Conservation (phyloP, 2,797 vertebrate genomes). For the Craterocephalus amniculus region DNA sequence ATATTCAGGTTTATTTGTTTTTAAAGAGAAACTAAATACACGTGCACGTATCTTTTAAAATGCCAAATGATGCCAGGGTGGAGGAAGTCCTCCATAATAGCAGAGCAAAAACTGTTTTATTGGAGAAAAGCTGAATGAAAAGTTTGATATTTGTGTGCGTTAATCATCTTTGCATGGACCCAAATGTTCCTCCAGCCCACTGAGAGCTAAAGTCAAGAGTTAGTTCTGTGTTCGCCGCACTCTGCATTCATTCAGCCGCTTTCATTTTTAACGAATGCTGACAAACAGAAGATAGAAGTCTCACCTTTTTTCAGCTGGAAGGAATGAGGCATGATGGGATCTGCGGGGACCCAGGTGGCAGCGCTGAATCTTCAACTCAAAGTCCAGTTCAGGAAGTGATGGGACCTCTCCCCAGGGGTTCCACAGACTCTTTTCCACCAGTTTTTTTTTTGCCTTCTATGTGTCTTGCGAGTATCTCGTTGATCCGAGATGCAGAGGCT, state of each 20-base stretch:
- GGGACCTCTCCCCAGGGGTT: conserved; percentile 42
- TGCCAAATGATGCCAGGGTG: background rate
- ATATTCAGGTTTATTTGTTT: background rate
- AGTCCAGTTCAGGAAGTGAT: conserved; percentile 50
- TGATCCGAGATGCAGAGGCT: conserved; percentile 50
- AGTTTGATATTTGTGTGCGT: background rate
- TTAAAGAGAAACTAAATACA: background rate
- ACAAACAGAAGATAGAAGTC: conserved; percentile 41
- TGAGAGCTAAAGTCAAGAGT: background rate
- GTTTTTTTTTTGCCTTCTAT: conserved; percentile 28
- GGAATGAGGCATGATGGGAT: conserved; percentile 83
- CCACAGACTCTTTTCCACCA: conserved; percentile 38
- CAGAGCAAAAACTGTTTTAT: background rate
- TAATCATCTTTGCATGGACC: background rate
- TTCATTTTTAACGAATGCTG: conserved; percentile 5
- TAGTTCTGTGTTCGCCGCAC: background rate
- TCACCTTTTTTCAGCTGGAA: conserved; percentile 84
- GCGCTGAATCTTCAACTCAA: conserved; percentile 50
- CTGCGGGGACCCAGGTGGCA: conserved; percentile 57
- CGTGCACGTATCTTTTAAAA: background rate
- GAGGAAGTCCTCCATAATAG: background rate
- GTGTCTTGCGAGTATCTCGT: conserved; percentile 50
- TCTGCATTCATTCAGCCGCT: background rate
- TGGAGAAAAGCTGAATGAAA: background rate
- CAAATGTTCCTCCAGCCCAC: background rate